Conservation (phyloP, 2,113 vertebrate species). For the Marmota monax region DNA sequence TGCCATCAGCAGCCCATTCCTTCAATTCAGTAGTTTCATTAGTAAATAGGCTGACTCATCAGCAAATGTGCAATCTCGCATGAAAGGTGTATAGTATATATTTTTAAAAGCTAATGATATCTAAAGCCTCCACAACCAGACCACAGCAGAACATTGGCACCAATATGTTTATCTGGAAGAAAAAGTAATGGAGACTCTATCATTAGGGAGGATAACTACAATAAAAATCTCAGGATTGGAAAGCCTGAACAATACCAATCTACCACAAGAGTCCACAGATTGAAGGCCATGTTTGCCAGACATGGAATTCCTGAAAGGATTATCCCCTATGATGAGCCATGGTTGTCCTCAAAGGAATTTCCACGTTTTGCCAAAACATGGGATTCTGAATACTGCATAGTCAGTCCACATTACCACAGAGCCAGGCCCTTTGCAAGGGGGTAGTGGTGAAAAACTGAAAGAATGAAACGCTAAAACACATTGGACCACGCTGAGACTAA, state of each 20-base stretch:
- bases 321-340: conserved; percentile 69
- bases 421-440: conserved; percentile 29
- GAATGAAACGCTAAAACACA: conserved; percentile 63
- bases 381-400: conserved; percentile 62
- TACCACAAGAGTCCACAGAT: conserved; percentile 70
- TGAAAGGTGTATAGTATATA: conserved; percentile 11
- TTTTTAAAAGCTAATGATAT: conserved; percentile 57
- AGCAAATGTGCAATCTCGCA: conserved; percentile 40
- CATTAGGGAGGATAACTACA: conserved; percentile 65
- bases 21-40: conserved; percentile 28
- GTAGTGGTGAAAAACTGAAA: conserved; percentile 65
- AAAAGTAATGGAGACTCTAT: conserved; percentile 66
- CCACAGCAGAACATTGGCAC: conserved; percentile 69
- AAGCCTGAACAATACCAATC: conserved; percentile 70
- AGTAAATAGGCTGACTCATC: conserved; percentile 49
- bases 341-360: conserved; percentile 66
- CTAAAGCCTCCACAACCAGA: conserved; percentile 53
- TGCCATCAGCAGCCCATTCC: conserved; percentile 1
- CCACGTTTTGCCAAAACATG: conserved; percentile 72
- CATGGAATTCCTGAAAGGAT: conserved; percentile 78
- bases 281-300: conserved; percentile 74
- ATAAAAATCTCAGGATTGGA: conserved; percentile 76
- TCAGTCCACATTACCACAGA: conserved; percentile 34
- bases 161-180: conserved; percentile 75
- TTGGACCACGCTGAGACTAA: neutral